These are phyloP conservation scores for Aphaenogaster floridana DNA, from an alignment of 1,140 invertebrate genomes.

Conservation along the genomic window DNA sequence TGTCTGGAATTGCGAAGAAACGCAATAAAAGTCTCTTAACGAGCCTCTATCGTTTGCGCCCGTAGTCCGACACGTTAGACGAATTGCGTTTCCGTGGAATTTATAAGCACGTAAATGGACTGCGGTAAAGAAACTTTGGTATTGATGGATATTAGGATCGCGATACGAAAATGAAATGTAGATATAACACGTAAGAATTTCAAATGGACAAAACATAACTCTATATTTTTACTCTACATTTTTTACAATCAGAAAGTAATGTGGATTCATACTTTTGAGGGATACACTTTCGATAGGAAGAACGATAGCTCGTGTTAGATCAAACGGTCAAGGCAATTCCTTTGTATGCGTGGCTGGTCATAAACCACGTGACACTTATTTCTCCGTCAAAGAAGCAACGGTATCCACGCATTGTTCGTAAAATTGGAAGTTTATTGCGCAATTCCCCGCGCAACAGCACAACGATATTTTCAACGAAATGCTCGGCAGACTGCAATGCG, in stretches of 20 bases:
- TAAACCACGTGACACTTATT: not conserved
- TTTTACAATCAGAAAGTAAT: not conserved
- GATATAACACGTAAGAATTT: not conserved
- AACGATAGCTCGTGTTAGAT: not conserved
- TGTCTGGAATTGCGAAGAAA: constrained; percentile 52
- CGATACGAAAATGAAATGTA: not conserved
- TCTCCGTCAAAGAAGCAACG: constrained; percentile 26
- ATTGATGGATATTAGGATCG: not conserved
- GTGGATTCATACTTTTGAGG: not conserved
- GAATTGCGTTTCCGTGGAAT: constrained; percentile 34
- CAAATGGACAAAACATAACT: not conserved
- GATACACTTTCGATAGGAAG: not conserved
- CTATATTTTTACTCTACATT: not conserved
- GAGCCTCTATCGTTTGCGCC: constrained; percentile 10
- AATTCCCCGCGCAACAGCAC: constrained; percentile 46
- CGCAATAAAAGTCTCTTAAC: constrained; percentile 47
- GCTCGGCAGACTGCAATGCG: constrained; percentile 53
- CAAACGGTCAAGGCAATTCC: not conserved
- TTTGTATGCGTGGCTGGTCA: not conserved
- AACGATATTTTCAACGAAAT: constrained; percentile 67
- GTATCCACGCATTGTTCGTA: constrained; percentile 47
- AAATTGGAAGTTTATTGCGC: constrained; percentile 70
- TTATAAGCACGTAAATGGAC: constrained; percentile 20
- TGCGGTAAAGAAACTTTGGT: constrained; percentile 2
- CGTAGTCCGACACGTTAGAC: not conserved